These are phyloP conservation scores for Sebastes fasciatus DNA, from an alignment of 2,113 vertebrate genomes.

Conservation along the genomic window DNA sequence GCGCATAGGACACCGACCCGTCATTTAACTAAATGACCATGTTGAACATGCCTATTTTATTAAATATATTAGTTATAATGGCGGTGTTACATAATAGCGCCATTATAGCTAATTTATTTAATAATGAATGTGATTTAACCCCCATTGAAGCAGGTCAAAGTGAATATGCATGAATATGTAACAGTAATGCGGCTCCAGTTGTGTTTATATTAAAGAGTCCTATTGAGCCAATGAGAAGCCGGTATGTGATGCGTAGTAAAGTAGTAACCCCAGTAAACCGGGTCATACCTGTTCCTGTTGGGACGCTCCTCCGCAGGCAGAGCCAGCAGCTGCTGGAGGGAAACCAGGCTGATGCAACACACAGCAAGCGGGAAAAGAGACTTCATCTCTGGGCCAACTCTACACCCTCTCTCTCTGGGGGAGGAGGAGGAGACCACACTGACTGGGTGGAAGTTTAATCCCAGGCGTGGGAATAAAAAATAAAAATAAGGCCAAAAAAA, in stretches of 20 bases:
- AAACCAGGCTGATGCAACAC: slow-evolving; percentile 87
- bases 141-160: background rate
- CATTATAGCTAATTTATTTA: accelerated
- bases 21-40: too few relatives aligned
- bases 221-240: slow-evolving; percentile 22
- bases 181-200: background rate
- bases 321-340: slow-evolving; percentile 76
- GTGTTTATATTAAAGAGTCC: background rate
- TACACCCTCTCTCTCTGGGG: slow-evolving; percentile 48
- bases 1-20: too few relatives aligned
- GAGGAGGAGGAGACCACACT: slow-evolving; percentile 54
- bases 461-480: slow-evolving; percentile 2
- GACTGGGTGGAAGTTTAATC: slow-evolving; percentile 44
- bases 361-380: slow-evolving; percentile 73
- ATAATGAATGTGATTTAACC: background rate
- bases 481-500: background rate
- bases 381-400: slow-evolving; percentile 75
- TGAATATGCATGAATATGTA: background rate
- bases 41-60: too few relatives aligned
- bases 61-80: too few relatives aligned
- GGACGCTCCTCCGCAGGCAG: slow-evolving; percentile 59
- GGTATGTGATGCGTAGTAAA: background rate
- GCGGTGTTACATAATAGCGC: too few relatives aligned
- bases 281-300: slow-evolving; percentile 75
- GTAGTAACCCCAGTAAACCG: background rate